Evolutionary conservation across 2,797 vertebrate species (phyloP), one percentile per base, ranked within the genome.

Genomic region (Bradypodion ventrale): DNA sequence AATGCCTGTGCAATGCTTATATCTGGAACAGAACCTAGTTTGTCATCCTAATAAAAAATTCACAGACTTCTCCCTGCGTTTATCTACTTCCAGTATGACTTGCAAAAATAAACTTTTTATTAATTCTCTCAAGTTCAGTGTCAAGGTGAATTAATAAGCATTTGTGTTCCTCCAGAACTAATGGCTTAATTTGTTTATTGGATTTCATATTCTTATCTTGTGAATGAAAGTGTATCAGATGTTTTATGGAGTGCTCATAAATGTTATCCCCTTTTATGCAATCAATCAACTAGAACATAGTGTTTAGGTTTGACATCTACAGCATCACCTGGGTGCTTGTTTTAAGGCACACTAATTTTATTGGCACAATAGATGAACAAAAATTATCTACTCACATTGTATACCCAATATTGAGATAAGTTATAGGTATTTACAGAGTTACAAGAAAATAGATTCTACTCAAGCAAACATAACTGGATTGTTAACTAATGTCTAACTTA

Each of bases 161-260:
- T 49, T 73, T 63, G 70, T 82, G 59, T 63, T 82, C 80, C 46
- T 63, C 59, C 70, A 82, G 40, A 74, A 74, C 21, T 35, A 62
- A 75, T 42, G 56, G 46, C 62, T 76, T 68, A 83, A 77, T 83
- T 74, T 52, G 35, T 56, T 76, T 69, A 56, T 83, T 83, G 37
- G 49, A 60, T 69, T 77, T 77, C 13, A 77, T 60, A 83, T 77
- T 19, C 49, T 56, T 77, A 75, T 69, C 37, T 23, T n/a, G 63
- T 59, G 37, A 42, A 83, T 77, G 49, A 69, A 16, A 32, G 74
- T 49, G 76, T 60, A 46, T 21, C 63, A 83, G 77, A 60, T 83
- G 75, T 40, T 83, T 77, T 60, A 56, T 77, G 49, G 75, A 75
- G 63, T 59, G 29, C 69, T 69, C 49, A 77, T 77, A 69, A 69